A percentile compares a stretch with the other conserved stretches of the same genome.
Evolutionary conservation across 2,113 vertebrate species (phyloP).

Genomic region (Myotis yumanensis): DNA sequence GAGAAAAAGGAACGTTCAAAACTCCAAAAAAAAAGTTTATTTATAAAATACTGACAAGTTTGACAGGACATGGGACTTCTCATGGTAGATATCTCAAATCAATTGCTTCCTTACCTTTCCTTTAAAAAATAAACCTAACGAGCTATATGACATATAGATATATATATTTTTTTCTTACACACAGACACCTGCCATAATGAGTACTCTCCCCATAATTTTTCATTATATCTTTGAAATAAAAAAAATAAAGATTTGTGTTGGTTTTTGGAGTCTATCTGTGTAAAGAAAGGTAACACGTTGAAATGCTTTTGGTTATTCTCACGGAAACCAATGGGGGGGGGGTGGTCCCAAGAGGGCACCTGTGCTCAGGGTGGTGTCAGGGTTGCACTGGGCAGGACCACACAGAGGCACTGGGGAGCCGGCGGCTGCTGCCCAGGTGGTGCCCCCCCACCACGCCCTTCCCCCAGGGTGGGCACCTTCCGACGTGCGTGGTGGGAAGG

Average conservation of each 20-base stretch:
- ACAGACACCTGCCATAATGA: constrained; percentile 73
- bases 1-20: constrained; percentile 42
- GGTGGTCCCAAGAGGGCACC: constrained; percentile 22
- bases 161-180: constrained; percentile 72
- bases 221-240: constrained; percentile 77
- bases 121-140: constrained; percentile 83
- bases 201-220: constrained; percentile 67
- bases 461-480: background rate
- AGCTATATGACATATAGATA: constrained; percentile 79
- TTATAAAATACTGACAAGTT: constrained; percentile 81
- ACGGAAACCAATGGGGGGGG: constrained; percentile 32
- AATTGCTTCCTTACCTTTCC: constrained; percentile 70
- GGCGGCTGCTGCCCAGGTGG: background rate
- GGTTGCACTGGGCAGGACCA: background rate
- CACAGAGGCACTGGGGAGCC: constrained; percentile 43
- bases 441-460: background rate
- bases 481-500: background rate
- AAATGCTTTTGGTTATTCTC: constrained; percentile 72
- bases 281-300: constrained; percentile 50
- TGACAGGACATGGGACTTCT: constrained; percentile 70
- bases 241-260: constrained; percentile 80
- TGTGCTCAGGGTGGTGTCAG: constrained; percentile 31
- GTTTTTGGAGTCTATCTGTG: constrained; percentile 57
- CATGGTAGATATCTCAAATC: constrained; percentile 70
- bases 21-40: constrained; percentile 77